Percentiles rank a stretch among this genome's conserved stretches.
phyloP scores from a whole-genome alignment of 2,797 vertebrate genomes.

The Coreius guichenoti region DNA sequence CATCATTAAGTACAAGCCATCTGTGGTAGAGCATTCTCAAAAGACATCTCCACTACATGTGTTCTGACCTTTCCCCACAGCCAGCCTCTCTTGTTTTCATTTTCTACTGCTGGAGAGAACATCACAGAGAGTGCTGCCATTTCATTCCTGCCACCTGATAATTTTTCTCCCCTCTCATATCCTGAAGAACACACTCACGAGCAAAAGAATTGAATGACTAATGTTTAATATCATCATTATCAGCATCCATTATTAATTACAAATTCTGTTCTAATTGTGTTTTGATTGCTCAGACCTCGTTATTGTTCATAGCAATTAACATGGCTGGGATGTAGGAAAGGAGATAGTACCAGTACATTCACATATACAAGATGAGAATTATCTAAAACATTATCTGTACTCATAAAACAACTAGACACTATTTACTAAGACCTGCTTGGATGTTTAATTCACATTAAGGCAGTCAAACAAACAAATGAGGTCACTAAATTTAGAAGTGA shows the following conservation, averaged over 20 bases:
- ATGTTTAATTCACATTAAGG: conserved; percentile 11
- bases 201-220: conserved; percentile 18
- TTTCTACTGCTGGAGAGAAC: conserved; percentile 89
- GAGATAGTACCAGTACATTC: background rate
- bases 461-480: background rate
- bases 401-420: background rate
- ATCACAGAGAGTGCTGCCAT: conserved; percentile 86
- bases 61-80: conserved; percentile 94
- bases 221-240: conserved; percentile 21
- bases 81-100: conserved; percentile 95
- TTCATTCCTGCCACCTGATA: conserved; percentile 77
- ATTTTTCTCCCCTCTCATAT: conserved; percentile 76
- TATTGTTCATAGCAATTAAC: conserved; percentile 31
- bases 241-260: conserved; percentile 28
- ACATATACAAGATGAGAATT: background rate
- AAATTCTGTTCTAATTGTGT: conserved; percentile 21
- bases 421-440: conserved; percentile 9
- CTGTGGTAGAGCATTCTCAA: conserved; percentile 86
- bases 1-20: conserved; percentile 70
- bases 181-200: conserved; percentile 35
- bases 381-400: conserved; percentile 1
- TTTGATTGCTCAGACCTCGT: conserved; percentile 19
- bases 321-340: conserved; percentile 10
- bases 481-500: background rate
- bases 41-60: conserved; percentile 92